phyloP scores from a whole-genome alignment of 2,797 vertebrate genomes.

The Dicrostonyx torquatus region DNA sequence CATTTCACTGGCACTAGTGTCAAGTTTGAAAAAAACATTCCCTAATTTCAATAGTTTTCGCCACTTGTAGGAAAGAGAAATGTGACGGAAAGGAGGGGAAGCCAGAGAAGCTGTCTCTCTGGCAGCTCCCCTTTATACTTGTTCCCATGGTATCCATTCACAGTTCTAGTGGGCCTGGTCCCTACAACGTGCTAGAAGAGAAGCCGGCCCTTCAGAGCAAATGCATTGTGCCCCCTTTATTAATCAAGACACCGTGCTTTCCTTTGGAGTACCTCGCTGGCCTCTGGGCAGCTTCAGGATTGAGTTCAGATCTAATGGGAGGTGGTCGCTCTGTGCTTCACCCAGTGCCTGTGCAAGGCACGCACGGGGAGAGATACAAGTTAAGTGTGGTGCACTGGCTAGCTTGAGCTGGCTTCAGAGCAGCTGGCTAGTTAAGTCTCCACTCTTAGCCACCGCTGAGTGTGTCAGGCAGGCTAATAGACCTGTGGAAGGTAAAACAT shows the following conservation, averaged over 20 bases:
- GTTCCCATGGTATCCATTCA: neutral
- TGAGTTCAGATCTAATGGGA: neutral
- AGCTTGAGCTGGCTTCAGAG: neutral
- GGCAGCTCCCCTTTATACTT: neutral
- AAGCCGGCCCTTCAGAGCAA: neutral
- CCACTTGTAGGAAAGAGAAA: neutral
- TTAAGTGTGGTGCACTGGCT: neutral
- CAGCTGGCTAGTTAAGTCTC: neutral
- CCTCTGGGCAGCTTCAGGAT: neutral
- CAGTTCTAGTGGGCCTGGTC: neutral
- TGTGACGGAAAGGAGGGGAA: neutral
- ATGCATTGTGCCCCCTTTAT: neutral
- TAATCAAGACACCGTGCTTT: neutral
- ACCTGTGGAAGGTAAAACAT: neutral
- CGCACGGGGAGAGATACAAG: neutral
- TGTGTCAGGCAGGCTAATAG: neutral
- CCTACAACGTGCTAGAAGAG: neutral
- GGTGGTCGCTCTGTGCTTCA: neutral
- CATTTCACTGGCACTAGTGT: neutral
- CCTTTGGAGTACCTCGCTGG: neutral
- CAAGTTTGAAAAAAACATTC: neutral
- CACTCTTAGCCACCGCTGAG: neutral
- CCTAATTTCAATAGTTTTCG: neutral
- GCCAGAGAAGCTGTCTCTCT: neutral
- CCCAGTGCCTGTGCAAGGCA: neutral